A percentile compares a stretch with the other conserved stretches of the same genome.
Conservation (phyloP, 2,888 invertebrate species). For the Lasius platythorax region DNA sequence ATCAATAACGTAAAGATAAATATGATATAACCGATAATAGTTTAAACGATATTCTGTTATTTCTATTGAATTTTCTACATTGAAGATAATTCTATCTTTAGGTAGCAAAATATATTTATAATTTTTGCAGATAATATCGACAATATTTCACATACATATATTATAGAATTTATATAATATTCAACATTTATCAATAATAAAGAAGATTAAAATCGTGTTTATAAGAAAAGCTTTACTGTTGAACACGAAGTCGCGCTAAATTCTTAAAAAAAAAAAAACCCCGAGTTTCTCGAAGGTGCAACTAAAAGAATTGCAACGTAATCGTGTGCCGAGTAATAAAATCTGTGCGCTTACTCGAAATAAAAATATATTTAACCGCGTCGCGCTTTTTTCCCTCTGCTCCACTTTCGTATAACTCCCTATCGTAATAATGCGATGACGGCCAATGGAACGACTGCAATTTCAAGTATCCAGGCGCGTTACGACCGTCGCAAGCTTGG, state of each 20-base stretch:
- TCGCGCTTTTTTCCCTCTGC: conserved; percentile 15
- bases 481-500: conserved; percentile 44
- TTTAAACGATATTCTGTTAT: too few relatives aligned
- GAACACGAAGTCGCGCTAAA: background rate
- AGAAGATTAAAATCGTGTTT: background rate
- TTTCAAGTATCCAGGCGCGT: conserved; percentile 61
- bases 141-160: background rate
- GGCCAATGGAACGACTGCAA: conserved; percentile 56
- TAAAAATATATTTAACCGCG: conserved; percentile 41
- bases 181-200: background rate
- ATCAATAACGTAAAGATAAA: conserved; percentile 17
- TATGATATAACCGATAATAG: background rate
- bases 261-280: background rate
- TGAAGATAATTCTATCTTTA: background rate
- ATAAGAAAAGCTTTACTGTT: background rate
- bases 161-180: background rate
- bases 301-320: conserved; percentile 48
- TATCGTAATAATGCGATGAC: conserved; percentile 36
- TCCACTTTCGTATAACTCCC: background rate
- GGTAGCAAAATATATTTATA: background rate
- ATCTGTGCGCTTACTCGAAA: conserved; percentile 55
- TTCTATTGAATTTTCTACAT: background rate
- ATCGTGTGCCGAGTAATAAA: conserved; percentile 65
- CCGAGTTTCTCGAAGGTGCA: background rate
- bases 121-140: background rate